Percentiles rank a stretch among this genome's conserved stretches.
These are phyloP conservation scores for Chaunax sp. DNA, from an alignment of 2,797 vertebrate genomes.

Conservation along the genomic window DNA sequence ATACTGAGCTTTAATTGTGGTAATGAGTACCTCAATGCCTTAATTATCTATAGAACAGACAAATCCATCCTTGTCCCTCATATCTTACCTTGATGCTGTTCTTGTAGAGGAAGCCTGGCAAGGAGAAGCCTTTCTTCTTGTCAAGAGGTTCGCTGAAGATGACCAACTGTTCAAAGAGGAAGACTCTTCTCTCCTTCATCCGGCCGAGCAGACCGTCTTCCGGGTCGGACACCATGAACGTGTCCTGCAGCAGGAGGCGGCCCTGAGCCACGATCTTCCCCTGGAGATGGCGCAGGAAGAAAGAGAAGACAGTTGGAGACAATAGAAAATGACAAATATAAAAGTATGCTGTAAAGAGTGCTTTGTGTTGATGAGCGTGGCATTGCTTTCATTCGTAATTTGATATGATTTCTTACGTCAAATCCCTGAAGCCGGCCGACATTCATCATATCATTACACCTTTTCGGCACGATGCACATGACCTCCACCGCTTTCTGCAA, in stretches of 20 bases:
- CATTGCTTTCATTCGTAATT: background rate
- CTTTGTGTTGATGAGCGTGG: background rate
- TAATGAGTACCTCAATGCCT: background rate
- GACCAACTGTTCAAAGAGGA: conserved; percentile 98
- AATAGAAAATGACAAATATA: no score
- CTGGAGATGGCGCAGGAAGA: conserved; percentile 69
- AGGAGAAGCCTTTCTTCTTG: conserved; percentile 96
- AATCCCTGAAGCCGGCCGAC: conserved; percentile 98
- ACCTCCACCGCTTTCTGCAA: conserved; percentile 95
- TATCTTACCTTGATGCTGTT: conserved; percentile 94
- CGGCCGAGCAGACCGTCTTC: conserved; percentile 87
- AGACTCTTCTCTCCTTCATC: conserved; percentile 95
- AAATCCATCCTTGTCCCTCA: background rate
- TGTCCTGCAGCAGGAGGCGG: conserved; percentile 96
- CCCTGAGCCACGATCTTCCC: conserved; percentile 99
- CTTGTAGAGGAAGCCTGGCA: conserved; percentile 97
- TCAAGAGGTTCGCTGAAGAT: conserved; percentile 98
- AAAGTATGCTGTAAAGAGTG: no score
- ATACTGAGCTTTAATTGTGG: background rate
- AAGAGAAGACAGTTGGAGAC: background rate
- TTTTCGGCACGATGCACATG: conserved; percentile 97
- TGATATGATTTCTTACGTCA: conserved; percentile 85
- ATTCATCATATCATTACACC: conserved; percentile 99
- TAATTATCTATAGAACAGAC: no score
- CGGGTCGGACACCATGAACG: conserved; percentile 94